Evolutionary conservation across 2,888 invertebrate species (phyloP), one percentile per base, ranked within the genome.

Genomic region (Drosophila nr. perissopoda): DNA sequence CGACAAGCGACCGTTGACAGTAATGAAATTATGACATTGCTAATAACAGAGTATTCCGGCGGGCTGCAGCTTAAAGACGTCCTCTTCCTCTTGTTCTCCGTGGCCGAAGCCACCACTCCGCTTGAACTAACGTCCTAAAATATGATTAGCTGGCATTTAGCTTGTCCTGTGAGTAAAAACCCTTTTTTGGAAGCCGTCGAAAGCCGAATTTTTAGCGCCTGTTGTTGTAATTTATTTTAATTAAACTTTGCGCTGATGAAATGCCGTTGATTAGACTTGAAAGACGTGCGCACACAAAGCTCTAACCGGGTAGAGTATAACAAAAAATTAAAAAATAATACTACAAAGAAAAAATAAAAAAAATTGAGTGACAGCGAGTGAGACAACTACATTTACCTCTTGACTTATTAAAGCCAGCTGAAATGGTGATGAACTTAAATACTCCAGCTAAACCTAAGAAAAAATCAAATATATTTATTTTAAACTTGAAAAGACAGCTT

Each of bases 1-100:
- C 59, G 72, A 68, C 72, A 65, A 49, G 52, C 83, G 83, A 73
- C 71, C 74, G 82, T 83, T 88, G 87, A 90, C 87, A 87, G 85
- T 90, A 91, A 91, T 90, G 86, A 91, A 89, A 90, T 89, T 89
- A 88, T 89, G 85, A 91, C 83, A 86, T 81, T 78, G 87, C 85
- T 85, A 87, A 89, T 88, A 89, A 82, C 83, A 76, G 73, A 73
- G 82, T 82, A 77, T 77, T 67, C 54, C 79, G 51, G 58, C 80
- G 82, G 77, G 80, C 75, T 77, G 58, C 68, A 66, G 73, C 74
- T 80, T 80, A 84, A 80, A 80, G 72, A 72, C 70, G 73, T 65
- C 76, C 70, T 70, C 73, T 72, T 66, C 21, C 4, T 45, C 45
- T 16, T 25, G 45, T 25, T 16, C 4, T 16, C 21, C 4, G 1